Evolutionary conservation across 2,888 invertebrate genomes (phyloP).

Genomic region (Cantharis lateralis): DNA sequence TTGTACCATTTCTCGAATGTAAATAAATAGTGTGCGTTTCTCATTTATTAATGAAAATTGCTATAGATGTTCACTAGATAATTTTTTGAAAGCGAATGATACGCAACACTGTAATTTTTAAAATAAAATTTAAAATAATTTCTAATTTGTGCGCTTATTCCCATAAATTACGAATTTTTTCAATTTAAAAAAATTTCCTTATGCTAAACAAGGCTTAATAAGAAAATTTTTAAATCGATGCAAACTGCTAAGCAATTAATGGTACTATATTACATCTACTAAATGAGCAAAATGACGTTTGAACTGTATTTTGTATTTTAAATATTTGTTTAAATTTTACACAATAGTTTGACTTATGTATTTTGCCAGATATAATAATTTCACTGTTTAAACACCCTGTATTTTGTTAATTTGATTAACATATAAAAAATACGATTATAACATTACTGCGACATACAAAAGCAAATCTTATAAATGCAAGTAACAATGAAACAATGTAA

Average conservation of each 20-base stretch:
- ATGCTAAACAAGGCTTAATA: neutral
- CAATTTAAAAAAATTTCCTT: neutral
- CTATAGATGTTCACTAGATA: neutral
- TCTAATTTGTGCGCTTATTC: neutral
- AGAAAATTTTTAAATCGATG: neutral
- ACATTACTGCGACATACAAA: neutral
- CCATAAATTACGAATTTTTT: neutral
- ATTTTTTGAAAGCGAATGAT: neutral
- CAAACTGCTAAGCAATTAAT: neutral
- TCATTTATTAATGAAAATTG: neutral
- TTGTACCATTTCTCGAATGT: neutral
- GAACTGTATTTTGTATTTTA: neutral
- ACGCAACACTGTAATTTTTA: neutral
- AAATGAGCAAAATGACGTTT: neutral
- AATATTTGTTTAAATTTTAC: neutral
- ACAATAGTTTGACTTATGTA: neutral
- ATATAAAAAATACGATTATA: neutral
- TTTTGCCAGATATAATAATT: neutral
- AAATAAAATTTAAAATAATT: neutral
- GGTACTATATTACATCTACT: neutral
- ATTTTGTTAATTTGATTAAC: neutral
- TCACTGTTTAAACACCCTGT: neutral
- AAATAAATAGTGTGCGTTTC: neutral
- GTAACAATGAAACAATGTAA: neutral
- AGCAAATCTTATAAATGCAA: neutral